phyloP scores from a whole-genome alignment of 2,113 vertebrate species.

The Vimba vimba region DNA sequence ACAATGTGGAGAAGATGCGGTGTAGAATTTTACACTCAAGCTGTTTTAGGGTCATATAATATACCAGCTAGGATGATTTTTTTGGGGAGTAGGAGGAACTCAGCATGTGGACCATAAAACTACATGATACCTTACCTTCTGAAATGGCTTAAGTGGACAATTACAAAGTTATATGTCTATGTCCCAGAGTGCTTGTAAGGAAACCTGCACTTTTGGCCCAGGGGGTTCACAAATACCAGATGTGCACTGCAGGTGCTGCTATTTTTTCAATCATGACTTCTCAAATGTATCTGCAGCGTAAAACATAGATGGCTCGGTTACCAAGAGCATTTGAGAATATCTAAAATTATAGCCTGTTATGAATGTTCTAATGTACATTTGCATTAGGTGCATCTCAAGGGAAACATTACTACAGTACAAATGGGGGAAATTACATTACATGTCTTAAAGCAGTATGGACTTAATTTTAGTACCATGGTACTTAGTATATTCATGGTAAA shows the following conservation, averaged over 20 bases:
- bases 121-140: slow-evolving; percentile 9
- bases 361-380: slow-evolving; percentile 19
- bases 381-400: neutral
- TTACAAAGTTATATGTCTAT: slow-evolving; percentile 37
- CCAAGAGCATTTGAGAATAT: neutral
- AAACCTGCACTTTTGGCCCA: slow-evolving; percentile 43
- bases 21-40: slow-evolving; percentile 15
- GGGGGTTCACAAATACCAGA: slow-evolving; percentile 54
- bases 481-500: neutral
- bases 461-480: neutral
- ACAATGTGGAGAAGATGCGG: neutral
- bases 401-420: neutral
- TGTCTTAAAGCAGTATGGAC: neutral
- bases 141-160: slow-evolving; percentile 51
- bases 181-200: slow-evolving; percentile 44
- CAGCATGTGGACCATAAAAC: slow-evolving; percentile 43
- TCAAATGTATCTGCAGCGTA: slow-evolving; percentile 11
- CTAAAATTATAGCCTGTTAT: slow-evolving; percentile 9
- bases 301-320: slow-evolving; percentile 44
- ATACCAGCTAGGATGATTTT: slow-evolving; percentile 9
- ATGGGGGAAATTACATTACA: neutral
- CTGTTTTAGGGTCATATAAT: slow-evolving; percentile 29
- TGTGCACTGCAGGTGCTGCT: slow-evolving; percentile 59
- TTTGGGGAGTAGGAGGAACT: neutral
- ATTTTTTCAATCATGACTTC: slow-evolving; percentile 56